Conservation (phyloP, 2,888 invertebrate genomes). For the Himalopsyche anomala region DNA sequence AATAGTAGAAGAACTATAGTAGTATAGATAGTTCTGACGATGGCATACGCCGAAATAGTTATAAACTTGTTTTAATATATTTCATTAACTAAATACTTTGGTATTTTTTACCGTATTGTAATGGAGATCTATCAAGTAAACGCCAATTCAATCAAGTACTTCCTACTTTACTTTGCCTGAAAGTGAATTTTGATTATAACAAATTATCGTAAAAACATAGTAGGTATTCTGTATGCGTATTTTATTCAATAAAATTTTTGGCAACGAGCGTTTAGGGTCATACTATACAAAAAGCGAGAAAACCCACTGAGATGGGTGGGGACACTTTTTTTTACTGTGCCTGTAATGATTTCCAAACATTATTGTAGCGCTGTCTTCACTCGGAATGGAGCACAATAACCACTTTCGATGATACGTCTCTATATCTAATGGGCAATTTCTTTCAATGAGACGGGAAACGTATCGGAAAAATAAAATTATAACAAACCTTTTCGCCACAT, state of each 20-base stretch:
- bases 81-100: too few species aligned
- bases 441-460: slow-evolving; percentile 47
- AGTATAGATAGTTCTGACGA: too few species aligned
- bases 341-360: slow-evolving; percentile 64
- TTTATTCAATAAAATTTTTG: not conserved
- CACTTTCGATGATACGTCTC: slow-evolving; percentile 42
- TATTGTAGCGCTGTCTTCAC: slow-evolving; percentile 54
- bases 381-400: slow-evolving; percentile 39
- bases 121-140: too few species aligned
- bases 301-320: not conserved
- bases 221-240: too few species aligned
- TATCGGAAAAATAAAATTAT: slow-evolving; percentile 28
- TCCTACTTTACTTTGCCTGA: too few species aligned
- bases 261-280: not conserved
- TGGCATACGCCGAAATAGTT: too few species aligned
- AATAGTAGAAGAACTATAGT: too few species aligned
- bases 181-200: too few species aligned
- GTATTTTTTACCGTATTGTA: too few species aligned
- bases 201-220: too few species aligned
- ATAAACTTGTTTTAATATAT: too few species aligned
- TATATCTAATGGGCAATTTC: slow-evolving; percentile 61
- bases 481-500: not conserved
- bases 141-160: too few species aligned
- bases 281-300: slow-evolving; percentile 5
- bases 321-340: slow-evolving; percentile 57